Conservation (phyloP, 1,140 invertebrate species). For the Caenorhabditis inopinata region DNA sequence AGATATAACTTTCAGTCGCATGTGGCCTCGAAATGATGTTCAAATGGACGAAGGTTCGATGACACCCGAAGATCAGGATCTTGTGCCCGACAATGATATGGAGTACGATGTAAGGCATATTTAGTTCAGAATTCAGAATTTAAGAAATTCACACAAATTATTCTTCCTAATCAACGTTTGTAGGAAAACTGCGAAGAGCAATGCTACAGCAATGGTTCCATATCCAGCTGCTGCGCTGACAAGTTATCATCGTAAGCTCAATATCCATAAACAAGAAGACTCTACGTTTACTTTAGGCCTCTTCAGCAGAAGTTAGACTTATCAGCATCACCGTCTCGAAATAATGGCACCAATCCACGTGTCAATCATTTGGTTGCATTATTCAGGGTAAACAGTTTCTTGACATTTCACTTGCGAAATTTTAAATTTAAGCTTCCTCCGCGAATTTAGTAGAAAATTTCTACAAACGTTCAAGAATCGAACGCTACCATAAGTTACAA, state of each 20-base stretch:
- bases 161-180: background rate
- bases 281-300: background rate
- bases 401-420: no score
- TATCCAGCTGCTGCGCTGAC: conserved; percentile 4
- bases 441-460: no score
- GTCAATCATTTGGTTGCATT: background rate
- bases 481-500: no score
- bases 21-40: conserved; percentile 12
- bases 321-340: background rate
- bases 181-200: background rate
- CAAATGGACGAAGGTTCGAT: conserved; percentile 13
- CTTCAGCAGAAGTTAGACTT: background rate
- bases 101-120: background rate
- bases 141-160: no score
- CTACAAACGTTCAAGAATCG: no score
- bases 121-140: background rate
- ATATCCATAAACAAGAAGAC: background rate
- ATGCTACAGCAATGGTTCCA: background rate
- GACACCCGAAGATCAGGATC: conserved; percentile 4
- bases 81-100: background rate
- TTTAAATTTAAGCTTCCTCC: no score
- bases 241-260: conserved; percentile 1
- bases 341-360: background rate
- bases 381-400: background rate
- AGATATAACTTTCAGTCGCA: background rate